Evolutionary conservation across 2,888 invertebrate genomes (phyloP), one percentile per base, ranked within the genome.

Genomic region (Myopa testacea): DNA sequence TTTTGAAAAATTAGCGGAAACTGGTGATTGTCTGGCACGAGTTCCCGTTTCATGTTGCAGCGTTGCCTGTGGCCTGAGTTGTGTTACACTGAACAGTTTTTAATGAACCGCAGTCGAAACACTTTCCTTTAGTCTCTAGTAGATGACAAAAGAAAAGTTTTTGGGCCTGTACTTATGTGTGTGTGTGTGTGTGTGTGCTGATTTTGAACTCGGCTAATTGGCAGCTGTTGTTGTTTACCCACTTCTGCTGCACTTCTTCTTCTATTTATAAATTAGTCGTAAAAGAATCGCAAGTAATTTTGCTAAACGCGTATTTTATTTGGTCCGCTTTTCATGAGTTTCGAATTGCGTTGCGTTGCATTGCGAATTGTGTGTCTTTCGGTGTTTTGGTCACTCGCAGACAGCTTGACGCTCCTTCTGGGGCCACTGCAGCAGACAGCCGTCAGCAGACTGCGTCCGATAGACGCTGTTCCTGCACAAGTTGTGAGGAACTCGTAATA

Each of bases 1-100:
- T 50, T 74, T n/a, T 74, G 74, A 74, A 74, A 65, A 74, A 74
- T 74, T 65, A 19, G 63, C 74, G 65, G 74, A 74, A 74, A 65
- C 63, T n/a, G 74, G 19, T 50, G 65, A 74, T 74, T 74, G 74
- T 52, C 65, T 74, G 74, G 37, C 65, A 74, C n/a, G 55, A 14
- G 5, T 55, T 14, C 55, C 55, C 55, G 16, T 55, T 55, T n/a
- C 55, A n/a, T 55, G 55, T n/a, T n/a, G n/a, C 45, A 45, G 6
- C 45, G 45, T 45, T 45, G 6, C 3, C 45, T 45, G 45, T 45
- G 45, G 45, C 45, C 45, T 45, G 45, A 45, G 45, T 45, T 45
- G 45, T 3, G 6, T 45, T 45, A 1, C 45, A 45, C 45, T 45
- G 45, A 45, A 45, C 6, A 45, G 6, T 8, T 45, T 45, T 45